phyloP scores from a whole-genome alignment of 2,888 invertebrate species.

The Antheraea yamamai region DNA sequence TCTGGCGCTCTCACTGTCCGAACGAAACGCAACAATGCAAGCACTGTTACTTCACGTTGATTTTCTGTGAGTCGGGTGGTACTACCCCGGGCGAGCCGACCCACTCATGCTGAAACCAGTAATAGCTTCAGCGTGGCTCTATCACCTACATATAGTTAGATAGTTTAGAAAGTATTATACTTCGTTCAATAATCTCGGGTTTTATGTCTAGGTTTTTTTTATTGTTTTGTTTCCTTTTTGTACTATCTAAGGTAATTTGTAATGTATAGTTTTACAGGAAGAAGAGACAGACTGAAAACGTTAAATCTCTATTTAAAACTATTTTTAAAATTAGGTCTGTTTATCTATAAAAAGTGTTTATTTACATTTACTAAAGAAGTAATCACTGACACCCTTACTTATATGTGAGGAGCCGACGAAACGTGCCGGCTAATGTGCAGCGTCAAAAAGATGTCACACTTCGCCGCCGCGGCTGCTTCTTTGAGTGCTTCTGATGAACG shows the following conservation, averaged over 20 bases:
- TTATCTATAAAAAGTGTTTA: not conserved
- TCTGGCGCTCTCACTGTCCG: too few relatives aligned
- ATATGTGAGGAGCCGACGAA: conserved; percentile 60
- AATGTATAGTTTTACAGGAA: not conserved
- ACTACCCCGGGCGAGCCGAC: too few relatives aligned
- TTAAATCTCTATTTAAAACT: too few relatives aligned
- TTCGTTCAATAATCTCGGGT: not conserved
- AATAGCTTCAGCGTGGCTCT: too few relatives aligned
- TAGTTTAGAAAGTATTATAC: not conserved
- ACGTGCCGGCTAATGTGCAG: conserved; percentile 59
- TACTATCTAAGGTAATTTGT: not conserved
- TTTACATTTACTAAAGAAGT: not conserved
- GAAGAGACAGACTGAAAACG: not conserved
- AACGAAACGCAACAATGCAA: too few relatives aligned
- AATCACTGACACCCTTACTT: not conserved
- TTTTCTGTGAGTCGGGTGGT: too few relatives aligned
- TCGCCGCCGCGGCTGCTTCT: conserved; percentile 35
- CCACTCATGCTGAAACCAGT: too few relatives aligned
- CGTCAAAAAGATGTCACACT: conserved; percentile 53
- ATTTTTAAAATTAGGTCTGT: not conserved
- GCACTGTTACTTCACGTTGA: too few relatives aligned
- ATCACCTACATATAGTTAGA: not conserved
- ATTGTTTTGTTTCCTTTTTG: too few relatives aligned
- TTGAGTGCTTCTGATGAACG: conserved; percentile 57
- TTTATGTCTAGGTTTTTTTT: not conserved